A percentile compares a stretch with the other conserved stretches of the same genome.
phyloP scores from a whole-genome alignment of 2,797 vertebrate genomes.

The Gallinago solitaria region DNA sequence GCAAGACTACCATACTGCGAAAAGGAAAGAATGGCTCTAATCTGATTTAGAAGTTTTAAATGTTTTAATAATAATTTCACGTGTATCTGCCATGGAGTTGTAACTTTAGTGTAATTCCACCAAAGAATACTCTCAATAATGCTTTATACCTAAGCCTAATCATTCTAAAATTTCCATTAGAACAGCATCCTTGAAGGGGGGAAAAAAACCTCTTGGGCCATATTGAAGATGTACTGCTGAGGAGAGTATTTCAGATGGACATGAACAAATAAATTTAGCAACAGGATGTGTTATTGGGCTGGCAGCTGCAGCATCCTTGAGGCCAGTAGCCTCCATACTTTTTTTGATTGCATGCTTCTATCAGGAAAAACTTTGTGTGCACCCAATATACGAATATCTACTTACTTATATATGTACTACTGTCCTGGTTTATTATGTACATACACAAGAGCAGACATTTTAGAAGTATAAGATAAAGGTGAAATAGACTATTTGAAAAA shows the following conservation, averaged over 20 bases:
- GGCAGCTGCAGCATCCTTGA: neutral
- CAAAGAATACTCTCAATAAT: neutral
- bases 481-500: neutral
- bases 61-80: neutral
- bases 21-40: neutral
- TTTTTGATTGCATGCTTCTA: neutral
- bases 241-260: neutral
- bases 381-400: neutral
- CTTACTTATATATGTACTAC: neutral
- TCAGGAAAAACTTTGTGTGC: neutral
- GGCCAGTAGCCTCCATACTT: neutral
- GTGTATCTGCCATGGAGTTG: rapidly evolving
- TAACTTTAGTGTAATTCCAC: neutral
- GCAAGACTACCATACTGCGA: neutral
- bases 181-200: neutral
- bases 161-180: neutral
- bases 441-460: neutral
- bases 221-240: neutral
- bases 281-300: neutral
- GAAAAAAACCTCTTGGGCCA: neutral
- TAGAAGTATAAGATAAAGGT: neutral
- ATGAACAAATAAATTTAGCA: neutral
- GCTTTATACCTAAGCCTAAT: neutral
- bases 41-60: neutral
- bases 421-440: neutral